Percentiles rank a stretch among this genome's conserved stretches.
phyloP scores from a whole-genome alignment of 1,140 invertebrate genomes.

The Phymorhynchus buccinoides region DNA sequence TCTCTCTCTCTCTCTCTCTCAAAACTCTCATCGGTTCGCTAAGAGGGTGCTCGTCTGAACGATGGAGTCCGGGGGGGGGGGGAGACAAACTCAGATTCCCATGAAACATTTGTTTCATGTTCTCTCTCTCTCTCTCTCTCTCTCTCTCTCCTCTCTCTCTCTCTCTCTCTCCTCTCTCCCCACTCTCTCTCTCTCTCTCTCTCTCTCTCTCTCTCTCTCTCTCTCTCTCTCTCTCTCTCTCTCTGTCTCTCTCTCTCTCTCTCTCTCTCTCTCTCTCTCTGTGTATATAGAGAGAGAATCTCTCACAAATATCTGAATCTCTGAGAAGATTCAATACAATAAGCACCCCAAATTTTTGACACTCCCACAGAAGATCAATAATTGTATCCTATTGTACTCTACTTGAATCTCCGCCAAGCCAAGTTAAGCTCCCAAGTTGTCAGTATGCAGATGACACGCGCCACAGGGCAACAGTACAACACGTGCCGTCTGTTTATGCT shows the following conservation, averaged over 20 bases:
- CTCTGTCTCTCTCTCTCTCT: background rate
- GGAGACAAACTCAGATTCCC: too few relatives aligned
- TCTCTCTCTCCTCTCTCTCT: background rate
- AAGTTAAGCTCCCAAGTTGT: background rate
- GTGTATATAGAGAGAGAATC: too few relatives aligned
- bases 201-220: background rate
- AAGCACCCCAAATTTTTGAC: too few relatives aligned
- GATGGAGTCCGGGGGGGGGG: too few relatives aligned
- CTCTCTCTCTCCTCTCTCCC: background rate
- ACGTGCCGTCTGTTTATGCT: background rate
- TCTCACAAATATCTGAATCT: too few relatives aligned
- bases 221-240: background rate
- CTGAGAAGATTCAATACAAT: too few relatives aligned
- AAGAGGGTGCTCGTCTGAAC: too few relatives aligned
- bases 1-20: background rate
- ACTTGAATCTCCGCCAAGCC: background rate
- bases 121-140: background rate
- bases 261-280: background rate
- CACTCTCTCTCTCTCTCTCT: background rate
- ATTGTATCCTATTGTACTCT: too few relatives aligned
- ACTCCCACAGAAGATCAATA: too few relatives aligned
- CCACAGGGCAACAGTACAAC: too few relatives aligned
- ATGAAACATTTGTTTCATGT: too few relatives aligned
- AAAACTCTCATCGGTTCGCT: too few relatives aligned
- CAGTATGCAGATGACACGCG: slow-evolving; percentile 5